Percentiles rank a stretch among this genome's conserved stretches.
phyloP scores from a whole-genome alignment of 2,888 invertebrate species.

The Caenorhabditis imperialis region DNA sequence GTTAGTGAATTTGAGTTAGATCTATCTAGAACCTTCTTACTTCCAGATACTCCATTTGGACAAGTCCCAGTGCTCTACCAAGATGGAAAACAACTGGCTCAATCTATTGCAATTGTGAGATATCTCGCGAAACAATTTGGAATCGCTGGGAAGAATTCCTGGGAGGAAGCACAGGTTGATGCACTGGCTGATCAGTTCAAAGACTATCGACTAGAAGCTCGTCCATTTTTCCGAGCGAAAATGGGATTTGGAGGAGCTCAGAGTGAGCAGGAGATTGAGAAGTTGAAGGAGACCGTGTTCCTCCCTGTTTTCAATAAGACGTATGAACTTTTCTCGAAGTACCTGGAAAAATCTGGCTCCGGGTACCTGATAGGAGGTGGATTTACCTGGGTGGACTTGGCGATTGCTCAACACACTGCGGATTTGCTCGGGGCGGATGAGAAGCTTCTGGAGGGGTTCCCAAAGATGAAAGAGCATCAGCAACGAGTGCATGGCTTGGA shows the following conservation, averaged over 20 bases:
- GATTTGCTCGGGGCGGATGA: slow-evolving; percentile 56
- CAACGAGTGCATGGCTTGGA: slow-evolving; percentile 68
- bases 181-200: neutral
- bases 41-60: slow-evolving; percentile 53
- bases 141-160: slow-evolving; percentile 7
- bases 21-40: no score
- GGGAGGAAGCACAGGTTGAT: slow-evolving; percentile 14
- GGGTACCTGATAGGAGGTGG: slow-evolving; percentile 67
- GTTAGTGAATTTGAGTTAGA: no score
- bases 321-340: slow-evolving; percentile 19
- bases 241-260: slow-evolving; percentile 26
- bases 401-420: slow-evolving; percentile 61
- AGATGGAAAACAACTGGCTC: slow-evolving; percentile 55
- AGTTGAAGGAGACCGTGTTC: slow-evolving; percentile 32
- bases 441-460: slow-evolving; percentile 61
- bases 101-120: slow-evolving; percentile 58
- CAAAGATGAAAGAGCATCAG: slow-evolving; percentile 59
- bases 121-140: slow-evolving; percentile 56
- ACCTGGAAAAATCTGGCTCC: slow-evolving; percentile 41
- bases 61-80: slow-evolving; percentile 57
- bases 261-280: slow-evolving; percentile 57
- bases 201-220: neutral
- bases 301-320: slow-evolving; percentile 25
- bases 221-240: neutral
- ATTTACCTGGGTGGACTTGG: slow-evolving; percentile 69